Evolutionary conservation across 2,888 invertebrate genomes (phyloP).

Genomic region (Carterocephalus palaemon): DNA sequence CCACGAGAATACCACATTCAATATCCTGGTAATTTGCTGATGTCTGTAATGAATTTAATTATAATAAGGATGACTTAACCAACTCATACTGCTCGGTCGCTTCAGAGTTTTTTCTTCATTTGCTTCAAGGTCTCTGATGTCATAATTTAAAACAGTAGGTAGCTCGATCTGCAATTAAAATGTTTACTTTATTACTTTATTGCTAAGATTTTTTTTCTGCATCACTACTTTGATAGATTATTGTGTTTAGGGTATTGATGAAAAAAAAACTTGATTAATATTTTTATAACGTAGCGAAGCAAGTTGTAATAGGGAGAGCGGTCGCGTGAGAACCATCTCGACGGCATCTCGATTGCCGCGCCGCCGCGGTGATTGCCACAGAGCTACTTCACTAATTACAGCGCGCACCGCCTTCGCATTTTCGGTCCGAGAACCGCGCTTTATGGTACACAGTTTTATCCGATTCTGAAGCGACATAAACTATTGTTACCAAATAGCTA

Average conservation of each 20-base stretch:
- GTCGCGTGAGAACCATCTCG: conserved; percentile 27
- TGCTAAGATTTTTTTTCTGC: conserved; percentile 2
- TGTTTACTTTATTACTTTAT: conserved; percentile 8
- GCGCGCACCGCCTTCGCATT: background rate
- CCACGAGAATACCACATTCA: conserved; percentile 7
- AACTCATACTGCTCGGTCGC: conserved; percentile 29
- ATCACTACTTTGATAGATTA: background rate
- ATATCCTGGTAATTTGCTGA: conserved; percentile 34
- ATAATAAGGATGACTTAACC: conserved; percentile 37
- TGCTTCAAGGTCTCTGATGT: conserved; percentile 41
- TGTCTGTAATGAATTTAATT: conserved; percentile 32
- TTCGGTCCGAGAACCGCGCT: background rate
- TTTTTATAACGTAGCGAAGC: conserved; percentile 13
- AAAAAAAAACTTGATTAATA: conserved; percentile 8
- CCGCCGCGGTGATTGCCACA: conserved; percentile 19
- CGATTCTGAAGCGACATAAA: too few species aligned
- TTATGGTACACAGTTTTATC: background rate
- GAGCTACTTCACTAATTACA: conserved; percentile 20
- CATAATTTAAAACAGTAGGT: conserved; percentile 32
- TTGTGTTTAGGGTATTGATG: too few species aligned
- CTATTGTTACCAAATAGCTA: too few species aligned
- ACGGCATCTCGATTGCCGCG: conserved; percentile 23
- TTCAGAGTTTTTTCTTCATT: conserved; percentile 35
- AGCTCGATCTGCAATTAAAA: conserved; percentile 10
- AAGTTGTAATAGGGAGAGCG: conserved; percentile 20